These are phyloP conservation scores for Bombus impatiens DNA, from an alignment of 1,140 invertebrate species.

Conservation along the genomic window DNA sequence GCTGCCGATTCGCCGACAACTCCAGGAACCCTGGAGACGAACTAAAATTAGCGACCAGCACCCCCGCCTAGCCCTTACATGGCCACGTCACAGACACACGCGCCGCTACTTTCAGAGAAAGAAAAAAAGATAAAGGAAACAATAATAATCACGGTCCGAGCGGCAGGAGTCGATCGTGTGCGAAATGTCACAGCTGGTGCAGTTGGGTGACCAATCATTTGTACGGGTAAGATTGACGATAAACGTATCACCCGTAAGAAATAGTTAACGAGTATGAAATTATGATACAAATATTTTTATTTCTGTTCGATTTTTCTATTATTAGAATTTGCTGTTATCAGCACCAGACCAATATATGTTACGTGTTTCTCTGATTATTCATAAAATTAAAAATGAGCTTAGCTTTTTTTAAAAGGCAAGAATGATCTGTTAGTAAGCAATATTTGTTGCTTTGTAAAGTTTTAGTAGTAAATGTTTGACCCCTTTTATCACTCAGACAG, in stretches of 20 bases:
- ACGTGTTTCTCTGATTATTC: not conserved
- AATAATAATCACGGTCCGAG: conserved; percentile 63
- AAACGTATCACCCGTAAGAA: not conserved
- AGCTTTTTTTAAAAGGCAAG: not conserved
- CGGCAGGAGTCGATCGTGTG: conserved; percentile 58
- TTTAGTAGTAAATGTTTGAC: not conserved
- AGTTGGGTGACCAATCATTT: conserved; percentile 14
- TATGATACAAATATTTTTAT: not conserved
- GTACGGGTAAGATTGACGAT: not conserved
- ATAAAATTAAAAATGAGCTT: not conserved
- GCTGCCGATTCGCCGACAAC: conserved; percentile 73
- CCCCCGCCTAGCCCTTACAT: conserved; percentile 71
- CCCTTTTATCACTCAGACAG: conserved; percentile 41
- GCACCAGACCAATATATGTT: not conserved
- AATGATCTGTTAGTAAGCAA: not conserved
- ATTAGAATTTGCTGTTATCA: not conserved
- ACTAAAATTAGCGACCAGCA: conserved; percentile 77
- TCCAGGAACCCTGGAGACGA: conserved; percentile 68
- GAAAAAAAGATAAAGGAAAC: conserved; percentile 49
- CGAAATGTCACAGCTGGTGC: conserved; percentile 63
- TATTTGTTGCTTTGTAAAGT: not conserved
- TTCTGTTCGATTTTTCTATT: not conserved
- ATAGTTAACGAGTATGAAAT: not conserved
- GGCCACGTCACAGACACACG: conserved; percentile 61
- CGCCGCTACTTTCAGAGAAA: conserved; percentile 55